Conservation (phyloP, 2,113 vertebrate species). For the Hemibagrus wyckioides region DNA sequence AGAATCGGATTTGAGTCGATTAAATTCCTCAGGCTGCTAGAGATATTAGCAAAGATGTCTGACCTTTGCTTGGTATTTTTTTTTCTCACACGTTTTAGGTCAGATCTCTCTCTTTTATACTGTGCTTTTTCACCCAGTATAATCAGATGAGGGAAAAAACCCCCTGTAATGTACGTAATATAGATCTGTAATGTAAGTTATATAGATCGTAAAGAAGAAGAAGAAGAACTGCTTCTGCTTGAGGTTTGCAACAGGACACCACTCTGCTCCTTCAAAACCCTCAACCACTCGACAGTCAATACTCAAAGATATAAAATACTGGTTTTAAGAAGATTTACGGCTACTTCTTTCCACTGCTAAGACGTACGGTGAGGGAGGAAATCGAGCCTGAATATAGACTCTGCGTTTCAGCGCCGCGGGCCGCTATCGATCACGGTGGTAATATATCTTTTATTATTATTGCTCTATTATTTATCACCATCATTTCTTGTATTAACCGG, state of each 20-base stretch:
- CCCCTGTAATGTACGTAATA: not conserved
- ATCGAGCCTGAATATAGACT: not conserved
- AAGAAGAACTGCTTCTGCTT: not conserved
- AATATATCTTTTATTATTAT: conserved; percentile 31
- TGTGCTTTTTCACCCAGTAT: not conserved
- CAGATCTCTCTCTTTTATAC: not conserved
- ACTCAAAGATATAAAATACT: conserved; percentile 1
- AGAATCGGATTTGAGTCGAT: not conserved
- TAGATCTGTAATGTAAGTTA: not conserved
- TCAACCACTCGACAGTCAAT: conserved; percentile 11
- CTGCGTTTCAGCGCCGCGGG: not conserved
- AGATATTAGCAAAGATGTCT: not conserved
- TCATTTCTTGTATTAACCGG: not conserved
- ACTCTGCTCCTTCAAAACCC: not conserved
- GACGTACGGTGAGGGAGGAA: not conserved
- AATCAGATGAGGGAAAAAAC: not conserved
- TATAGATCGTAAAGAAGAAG: not conserved
- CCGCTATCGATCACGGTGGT: not conserved
- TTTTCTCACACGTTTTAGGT: not conserved
- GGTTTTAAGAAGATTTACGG: not conserved
- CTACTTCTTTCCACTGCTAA: not conserved
- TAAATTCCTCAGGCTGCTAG: not conserved
- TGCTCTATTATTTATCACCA: conserved; percentile 27
- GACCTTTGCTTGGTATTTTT: not conserved
- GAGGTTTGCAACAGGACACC: conserved; percentile 25